These are phyloP conservation scores for Galemys pyrenaicus DNA, from an alignment of 2,113 vertebrate species.

Conservation along the genomic window DNA sequence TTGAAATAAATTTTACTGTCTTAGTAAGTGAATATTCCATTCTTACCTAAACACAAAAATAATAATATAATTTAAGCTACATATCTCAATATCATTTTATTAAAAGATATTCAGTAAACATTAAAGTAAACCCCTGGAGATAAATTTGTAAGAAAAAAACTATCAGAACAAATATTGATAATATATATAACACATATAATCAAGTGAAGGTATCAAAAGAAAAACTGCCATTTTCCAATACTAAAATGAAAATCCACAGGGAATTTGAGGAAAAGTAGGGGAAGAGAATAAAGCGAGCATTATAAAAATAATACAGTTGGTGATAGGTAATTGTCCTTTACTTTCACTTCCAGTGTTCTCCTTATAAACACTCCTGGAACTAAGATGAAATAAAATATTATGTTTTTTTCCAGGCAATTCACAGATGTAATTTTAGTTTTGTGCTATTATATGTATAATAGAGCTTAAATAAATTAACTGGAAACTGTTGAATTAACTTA, in stretches of 20 bases:
- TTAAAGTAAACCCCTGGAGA: neutral
- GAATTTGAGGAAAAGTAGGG: neutral
- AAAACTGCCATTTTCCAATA: neutral
- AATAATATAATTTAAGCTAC: neutral
- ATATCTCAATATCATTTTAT: neutral
- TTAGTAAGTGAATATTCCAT: neutral
- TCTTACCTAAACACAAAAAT: neutral
- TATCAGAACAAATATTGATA: neutral
- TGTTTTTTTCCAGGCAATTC: neutral
- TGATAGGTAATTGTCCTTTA: neutral
- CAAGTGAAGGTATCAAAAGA: neutral
- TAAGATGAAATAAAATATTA: neutral
- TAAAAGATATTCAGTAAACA: neutral
- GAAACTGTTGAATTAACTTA: neutral
- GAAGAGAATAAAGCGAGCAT: neutral
- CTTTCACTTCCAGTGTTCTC: accelerated
- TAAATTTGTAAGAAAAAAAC: neutral
- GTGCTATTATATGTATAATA: neutral
- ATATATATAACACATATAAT: neutral
- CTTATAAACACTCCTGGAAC: neutral
- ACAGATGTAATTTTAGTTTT: neutral
- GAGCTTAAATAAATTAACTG: neutral
- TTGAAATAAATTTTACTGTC: neutral
- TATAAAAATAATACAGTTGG: neutral
- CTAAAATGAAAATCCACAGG: neutral